Percentiles rank a stretch among this genome's conserved stretches.
These are phyloP conservation scores for Daktulosphaira vitifoliae DNA, from an alignment of 1,140 invertebrate species.

Conservation along the genomic window DNA sequence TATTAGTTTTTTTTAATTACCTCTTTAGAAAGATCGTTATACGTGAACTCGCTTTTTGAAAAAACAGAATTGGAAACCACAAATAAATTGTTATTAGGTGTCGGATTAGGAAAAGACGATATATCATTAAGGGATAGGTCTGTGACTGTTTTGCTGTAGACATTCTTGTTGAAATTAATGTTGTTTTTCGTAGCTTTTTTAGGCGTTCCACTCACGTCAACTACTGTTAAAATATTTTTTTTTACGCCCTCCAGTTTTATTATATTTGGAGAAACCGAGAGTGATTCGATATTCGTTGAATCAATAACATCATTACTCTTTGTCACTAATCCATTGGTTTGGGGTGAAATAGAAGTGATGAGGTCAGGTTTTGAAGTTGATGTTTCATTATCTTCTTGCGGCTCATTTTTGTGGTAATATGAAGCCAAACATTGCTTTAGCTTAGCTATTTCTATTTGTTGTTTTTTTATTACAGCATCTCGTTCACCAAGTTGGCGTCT, in stretches of 20 bases:
- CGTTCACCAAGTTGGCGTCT: constrained; percentile 57
- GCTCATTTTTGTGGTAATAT: background rate
- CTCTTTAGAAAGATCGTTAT: constrained; percentile 17
- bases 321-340: background rate
- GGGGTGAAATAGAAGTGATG: constrained; percentile 38
- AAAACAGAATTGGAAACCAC: constrained; percentile 26
- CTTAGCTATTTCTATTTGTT: constrained; percentile 58
- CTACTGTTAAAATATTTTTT: background rate
- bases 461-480: constrained; percentile 59
- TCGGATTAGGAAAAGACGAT: constrained; percentile 24
- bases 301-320: background rate
- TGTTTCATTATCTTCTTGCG: background rate
- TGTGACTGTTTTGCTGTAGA: constrained; percentile 23
- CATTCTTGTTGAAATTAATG: constrained; percentile 25
- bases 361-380: constrained; percentile 38
- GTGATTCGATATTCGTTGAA: too few relatives aligned
- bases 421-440: constrained; percentile 45
- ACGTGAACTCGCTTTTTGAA: constrained; percentile 16
- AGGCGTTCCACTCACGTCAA: background rate
- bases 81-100: constrained; percentile 26
- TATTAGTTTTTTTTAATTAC: too few relatives aligned
- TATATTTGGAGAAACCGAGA: background rate
- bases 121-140: constrained; percentile 24
- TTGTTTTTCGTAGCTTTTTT: constrained; percentile 16
- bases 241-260: background rate